Evolutionary conservation across 2,888 invertebrate genomes (phyloP).

Genomic region (Neuroscelio doddi): DNA sequence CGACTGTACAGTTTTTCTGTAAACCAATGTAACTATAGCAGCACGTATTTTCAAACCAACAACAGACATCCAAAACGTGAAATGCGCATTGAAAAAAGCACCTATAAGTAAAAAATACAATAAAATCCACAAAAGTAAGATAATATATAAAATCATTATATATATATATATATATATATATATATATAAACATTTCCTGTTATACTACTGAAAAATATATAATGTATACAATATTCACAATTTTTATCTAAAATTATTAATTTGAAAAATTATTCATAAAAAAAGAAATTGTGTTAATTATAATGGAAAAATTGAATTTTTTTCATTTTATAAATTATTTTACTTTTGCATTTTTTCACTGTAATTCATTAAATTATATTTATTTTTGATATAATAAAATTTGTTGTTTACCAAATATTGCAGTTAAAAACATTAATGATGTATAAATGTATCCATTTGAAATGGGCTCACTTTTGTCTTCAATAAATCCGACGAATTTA

Average conservation of each 20-base stretch:
- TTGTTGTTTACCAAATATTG: slow-evolving; percentile 79
- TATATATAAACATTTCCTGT: no score
- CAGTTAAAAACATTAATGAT: slow-evolving; percentile 77
- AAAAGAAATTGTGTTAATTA: no score
- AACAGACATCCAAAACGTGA: slow-evolving; percentile 89
- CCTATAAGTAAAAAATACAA: slow-evolving; percentile 70
- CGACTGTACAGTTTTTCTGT: slow-evolving; percentile 78
- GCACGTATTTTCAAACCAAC: slow-evolving; percentile 91
- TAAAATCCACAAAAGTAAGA: neutral
- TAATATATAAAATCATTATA: no score
- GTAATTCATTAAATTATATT: no score
- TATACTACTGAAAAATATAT: slow-evolving; percentile 1
- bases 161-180: no score
- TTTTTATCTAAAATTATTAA: slow-evolving; percentile 6
- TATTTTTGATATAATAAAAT: no score
- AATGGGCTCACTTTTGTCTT: slow-evolving; percentile 79
- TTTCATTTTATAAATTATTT: no score
- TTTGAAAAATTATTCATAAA: slow-evolving; percentile 9
- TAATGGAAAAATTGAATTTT: no score
- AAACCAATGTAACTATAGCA: slow-evolving; percentile 87
- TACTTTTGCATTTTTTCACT: no score
- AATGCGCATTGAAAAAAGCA: slow-evolving; percentile 89
- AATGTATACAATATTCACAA: no score
- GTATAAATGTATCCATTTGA: slow-evolving; percentile 80
- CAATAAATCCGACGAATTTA: slow-evolving; percentile 84